Evolutionary conservation across 2,888 invertebrate species (phyloP).

Genomic region (Blomia tropicalis): DNA sequence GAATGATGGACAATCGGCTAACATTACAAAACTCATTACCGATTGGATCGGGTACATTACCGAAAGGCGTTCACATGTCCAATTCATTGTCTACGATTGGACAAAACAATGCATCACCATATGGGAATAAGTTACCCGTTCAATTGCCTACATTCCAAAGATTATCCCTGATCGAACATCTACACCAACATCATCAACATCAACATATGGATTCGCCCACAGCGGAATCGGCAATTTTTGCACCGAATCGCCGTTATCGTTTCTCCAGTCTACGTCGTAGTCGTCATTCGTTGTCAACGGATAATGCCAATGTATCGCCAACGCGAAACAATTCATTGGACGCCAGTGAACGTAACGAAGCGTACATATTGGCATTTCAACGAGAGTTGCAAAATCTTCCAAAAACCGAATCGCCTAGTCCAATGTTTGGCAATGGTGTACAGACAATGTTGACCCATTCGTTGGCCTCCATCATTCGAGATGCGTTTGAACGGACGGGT

Average conservation of each 20-base stretch:
- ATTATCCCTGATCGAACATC: slow-evolving; percentile 17
- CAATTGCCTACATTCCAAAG: neutral
- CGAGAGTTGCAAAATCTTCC: slow-evolving; percentile 45
- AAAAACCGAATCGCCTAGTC: slow-evolving; percentile 20
- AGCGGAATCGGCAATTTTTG: slow-evolving; percentile 10
- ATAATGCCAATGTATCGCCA: slow-evolving; percentile 19
- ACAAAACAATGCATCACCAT: neutral
- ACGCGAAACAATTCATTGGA: slow-evolving; percentile 22
- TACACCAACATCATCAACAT: neutral
- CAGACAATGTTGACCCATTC: neutral
- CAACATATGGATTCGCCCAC: slow-evolving; percentile 28
- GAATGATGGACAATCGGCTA: slow-evolving; percentile 3
- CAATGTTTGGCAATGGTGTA: neutral
- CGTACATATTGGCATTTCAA: slow-evolving; percentile 44
- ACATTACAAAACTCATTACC: slow-evolving; percentile 7
- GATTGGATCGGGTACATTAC: neutral
- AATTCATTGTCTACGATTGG: neutral
- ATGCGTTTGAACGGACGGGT: slow-evolving; percentile 16
- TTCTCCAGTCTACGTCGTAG: slow-evolving; percentile 36
- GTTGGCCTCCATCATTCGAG: slow-evolving; percentile 9
- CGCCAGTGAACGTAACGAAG: slow-evolving; percentile 32
- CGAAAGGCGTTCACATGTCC: slow-evolving; percentile 5
- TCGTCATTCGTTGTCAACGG: slow-evolving; percentile 33
- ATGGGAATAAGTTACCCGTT: neutral
- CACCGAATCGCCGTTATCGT: slow-evolving; percentile 32